Base-by-base conservation (phyloP, 2,888 invertebrate species). In the Pollenia angustigena region DNA sequence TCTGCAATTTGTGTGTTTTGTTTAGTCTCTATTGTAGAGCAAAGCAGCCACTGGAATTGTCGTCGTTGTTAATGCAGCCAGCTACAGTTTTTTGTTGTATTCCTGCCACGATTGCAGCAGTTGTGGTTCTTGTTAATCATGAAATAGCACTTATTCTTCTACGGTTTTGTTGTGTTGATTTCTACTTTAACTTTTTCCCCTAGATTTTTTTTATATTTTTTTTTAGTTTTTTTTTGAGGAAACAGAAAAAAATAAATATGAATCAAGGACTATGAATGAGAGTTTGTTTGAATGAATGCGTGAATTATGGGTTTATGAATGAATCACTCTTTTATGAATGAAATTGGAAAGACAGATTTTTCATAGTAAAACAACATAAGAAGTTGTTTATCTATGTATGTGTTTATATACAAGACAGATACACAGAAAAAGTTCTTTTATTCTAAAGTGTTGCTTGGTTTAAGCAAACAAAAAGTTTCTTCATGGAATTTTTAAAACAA, bases 261-360 rank as follows among this genome's bases (percentile, higher is more conserved):
- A 72, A 81, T 84, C 80, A 74, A 78, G 84, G 80, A 81, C 81
- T 87, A 48, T 78, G 81, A 68, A 78, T 74, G 79, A 66, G 72
- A 58, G 81, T 81, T 81, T 72, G 75, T 81, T 82, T 87, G 79
- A 76, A 82, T 85, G 85, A 66, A 83, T 87, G 81, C 81, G 85
- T 88, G 87, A 87, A 85, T 82, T 84, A 85, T 85, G 83, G 86
- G 62, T 88, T 88, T 80, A 87, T 88, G 88, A 88, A 88, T 88
- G 88, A 88, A 88, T 88, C 87, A 85, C 81, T 82, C 69, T 78
- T 81, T 81, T 78, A 81, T 84, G 87, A 87, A 87, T 87, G 87
- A 79, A 81, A 72, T 64, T n/a, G 42, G 12, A 48, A 54, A 16
- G 40, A 69, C 46, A 14, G 54, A 58, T 68, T 60, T 81, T 68